phyloP scores from a whole-genome alignment of 2,797 vertebrate species.

The Emys orbicularis region DNA sequence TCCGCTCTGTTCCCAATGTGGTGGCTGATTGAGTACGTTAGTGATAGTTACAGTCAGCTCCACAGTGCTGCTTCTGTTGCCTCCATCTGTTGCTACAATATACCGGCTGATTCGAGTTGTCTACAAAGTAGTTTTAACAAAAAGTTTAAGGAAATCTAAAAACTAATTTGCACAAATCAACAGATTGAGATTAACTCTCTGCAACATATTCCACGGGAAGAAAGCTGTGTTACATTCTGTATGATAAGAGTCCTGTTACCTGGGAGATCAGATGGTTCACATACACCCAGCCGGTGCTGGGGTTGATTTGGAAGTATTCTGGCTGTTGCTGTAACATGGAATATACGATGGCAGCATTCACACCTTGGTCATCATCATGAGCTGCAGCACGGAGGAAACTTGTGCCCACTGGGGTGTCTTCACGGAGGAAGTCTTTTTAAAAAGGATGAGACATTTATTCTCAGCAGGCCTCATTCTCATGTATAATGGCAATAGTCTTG shows the following conservation, averaged over 20 bases:
- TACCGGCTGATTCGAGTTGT: conserved; percentile 81
- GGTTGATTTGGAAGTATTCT: conserved; percentile 91
- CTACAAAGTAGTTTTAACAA: conserved; percentile 62
- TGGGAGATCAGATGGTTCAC: conserved; percentile 88
- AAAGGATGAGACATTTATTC: not conserved
- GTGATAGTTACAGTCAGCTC: conserved; percentile 89
- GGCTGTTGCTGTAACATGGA: conserved; percentile 85
- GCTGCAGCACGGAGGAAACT: conserved; percentile 90
- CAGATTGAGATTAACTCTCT: not conserved
- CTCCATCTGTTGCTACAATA: conserved; percentile 89
- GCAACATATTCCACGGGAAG: not conserved
- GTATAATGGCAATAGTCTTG: not conserved
- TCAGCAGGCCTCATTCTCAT: conserved; percentile 17
- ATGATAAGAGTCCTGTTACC: conserved; percentile 72
- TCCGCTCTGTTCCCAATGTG: conserved; percentile 86
- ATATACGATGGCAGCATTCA: conserved; percentile 89
- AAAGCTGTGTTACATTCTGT: not conserved
- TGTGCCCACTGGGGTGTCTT: conserved; percentile 89
- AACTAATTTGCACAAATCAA: not conserved
- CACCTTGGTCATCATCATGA: conserved; percentile 91
- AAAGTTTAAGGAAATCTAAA: not conserved
- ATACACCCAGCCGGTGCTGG: conserved; percentile 91
- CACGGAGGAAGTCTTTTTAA: conserved; percentile 87
- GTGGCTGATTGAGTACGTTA: conserved; percentile 88
- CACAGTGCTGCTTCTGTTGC: conserved; percentile 88